Evolutionary conservation across 1,140 invertebrate genomes (phyloP), one percentile per base, ranked within the genome.

Genomic region (Drosophila lacteicornis): DNA sequence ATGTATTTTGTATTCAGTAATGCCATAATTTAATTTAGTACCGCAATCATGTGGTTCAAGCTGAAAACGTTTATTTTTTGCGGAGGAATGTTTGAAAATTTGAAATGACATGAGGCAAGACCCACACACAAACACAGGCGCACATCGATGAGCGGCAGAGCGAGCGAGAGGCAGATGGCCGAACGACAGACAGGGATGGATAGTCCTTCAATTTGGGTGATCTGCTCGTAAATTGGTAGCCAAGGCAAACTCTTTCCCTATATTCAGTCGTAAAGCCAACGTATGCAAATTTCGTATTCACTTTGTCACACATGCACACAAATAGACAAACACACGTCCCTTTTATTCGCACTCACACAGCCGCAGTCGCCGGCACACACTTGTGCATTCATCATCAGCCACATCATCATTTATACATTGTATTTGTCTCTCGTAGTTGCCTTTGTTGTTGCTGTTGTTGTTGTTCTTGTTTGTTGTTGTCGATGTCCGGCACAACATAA

Each of bases 341-440:
- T 36, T 60, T 59, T 70, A 70, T 70, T 53, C 67, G 62, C 55
- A 59, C 56, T 42, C 56, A 69, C 49, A 74, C 47, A 51, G 12
- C 36, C 30, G 53, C 25, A 46, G 12, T 30, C 30, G 51, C 25
- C 42, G 17, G 76, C 58, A 74, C 46, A 70, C 61, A 83, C 71
- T 66, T 65, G 82, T 78, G 81, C 81, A 88, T 88, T 80, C 83
- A 80, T 88, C 83, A 87, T 70, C 84, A 87, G 80, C 84, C 80
- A 80, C 83, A 87, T 87, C 83, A 87, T 87, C 84, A 87, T 87
- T 87, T 87, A 87, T 87, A 88, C 83, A 87, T 87, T 87, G 84
- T 87, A 83, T 83, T 88, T 79, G 84, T 87, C 76, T 79, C 77
- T 45, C 65, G 43, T 58, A 58, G 58, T 71, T 22, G 55, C n/a